Evolutionary conservation across 2,888 invertebrate genomes (phyloP), one percentile per base, ranked within the genome.

Genomic region (Archaeoteleia sp.): DNA sequence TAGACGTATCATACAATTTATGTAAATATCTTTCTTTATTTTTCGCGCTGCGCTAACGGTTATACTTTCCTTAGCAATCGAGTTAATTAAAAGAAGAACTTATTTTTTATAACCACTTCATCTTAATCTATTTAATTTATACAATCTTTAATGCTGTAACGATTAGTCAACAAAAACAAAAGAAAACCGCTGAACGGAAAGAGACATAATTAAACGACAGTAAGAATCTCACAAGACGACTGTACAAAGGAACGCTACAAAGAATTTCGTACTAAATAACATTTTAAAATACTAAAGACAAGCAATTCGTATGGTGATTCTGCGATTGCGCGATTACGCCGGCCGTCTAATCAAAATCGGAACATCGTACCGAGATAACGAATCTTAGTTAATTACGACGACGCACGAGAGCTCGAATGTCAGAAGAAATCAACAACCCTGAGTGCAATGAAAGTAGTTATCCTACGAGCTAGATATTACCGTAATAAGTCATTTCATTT

Each of bases 371-470:
- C 61, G 62, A 53, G 61, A 48, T 51, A 55, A 45, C 43, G 42
- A 62, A 48, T 20, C 30, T 53, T 45, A 37, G 51, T 43, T 57
- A 46, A 46, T 35, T 49, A 57, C n/a, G n/a, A n/a, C n/a, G n/a
- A n/a, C n/a, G n/a, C n/a, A n/a, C n/a, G n/a, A n/a, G n/a, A n/a
- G n/a, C n/a, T n/a, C n/a, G n/a, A n/a, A n/a, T n/a, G n/a, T n/a
- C n/a, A n/a, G n/a, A 74, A 74, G 63, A 61, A 74, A 78, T 70
- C 73, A 80, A 80, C 75, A 81, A 81, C 80, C 81, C 81, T 81
- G 80, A 81, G 81, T 80, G 77, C 73, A 78, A 75, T 77, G 74
- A 76, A 79, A 78, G 60, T 67, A 58, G 43, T 73, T 76, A 77
- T 58, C 80, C 78, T 81, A 81, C 75, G 68, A 74, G 67, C 79